Percentiles rank a stretch among this genome's conserved stretches.
Conservation (phyloP, 2,888 invertebrate genomes). For the Drosophila borborema region DNA sequence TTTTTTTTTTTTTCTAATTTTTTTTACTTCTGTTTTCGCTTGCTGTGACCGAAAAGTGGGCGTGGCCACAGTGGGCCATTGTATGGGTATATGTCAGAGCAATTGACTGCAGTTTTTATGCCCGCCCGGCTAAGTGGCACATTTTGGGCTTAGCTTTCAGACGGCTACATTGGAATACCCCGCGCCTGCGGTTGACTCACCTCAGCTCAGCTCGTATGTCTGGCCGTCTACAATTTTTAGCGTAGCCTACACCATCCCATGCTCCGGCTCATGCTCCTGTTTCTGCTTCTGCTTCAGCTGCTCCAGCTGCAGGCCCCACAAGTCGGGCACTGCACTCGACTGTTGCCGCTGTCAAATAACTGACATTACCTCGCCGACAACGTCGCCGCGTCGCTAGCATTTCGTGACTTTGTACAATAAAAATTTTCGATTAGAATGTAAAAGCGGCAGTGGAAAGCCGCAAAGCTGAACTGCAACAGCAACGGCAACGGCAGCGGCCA, state of each 20-base stretch:
- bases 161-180: slow-evolving; percentile 52
- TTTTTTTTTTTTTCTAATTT: slow-evolving; percentile 23
- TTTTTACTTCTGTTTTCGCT: not conserved
- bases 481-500: slow-evolving; percentile 42
- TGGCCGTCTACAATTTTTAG: slow-evolving; percentile 12
- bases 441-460: slow-evolving; percentile 57
- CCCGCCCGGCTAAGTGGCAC: slow-evolving; percentile 72
- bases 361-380: slow-evolving; percentile 69
- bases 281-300: too few species aligned
- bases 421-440: slow-evolving; percentile 80
- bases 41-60: slow-evolving; percentile 5
- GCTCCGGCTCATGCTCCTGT: too few species aligned
- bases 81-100: slow-evolving; percentile 4
- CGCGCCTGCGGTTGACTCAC: slow-evolving; percentile 51
- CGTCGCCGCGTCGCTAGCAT: slow-evolving; percentile 60
- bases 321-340: slow-evolving; percentile 69
- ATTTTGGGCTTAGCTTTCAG: slow-evolving; percentile 77
- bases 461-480: slow-evolving; percentile 47
- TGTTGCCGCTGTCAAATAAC: slow-evolving; percentile 76
- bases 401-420: slow-evolving; percentile 78
- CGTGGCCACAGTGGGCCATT: slow-evolving; percentile 2
- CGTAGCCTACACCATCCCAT: not conserved
- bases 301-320: too few species aligned
- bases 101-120: slow-evolving; percentile 70
- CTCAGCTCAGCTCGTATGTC: slow-evolving; percentile 31